These are phyloP conservation scores for Rutilus rutilus DNA, from an alignment of 2,113 vertebrate species.

Conservation along the genomic window DNA sequence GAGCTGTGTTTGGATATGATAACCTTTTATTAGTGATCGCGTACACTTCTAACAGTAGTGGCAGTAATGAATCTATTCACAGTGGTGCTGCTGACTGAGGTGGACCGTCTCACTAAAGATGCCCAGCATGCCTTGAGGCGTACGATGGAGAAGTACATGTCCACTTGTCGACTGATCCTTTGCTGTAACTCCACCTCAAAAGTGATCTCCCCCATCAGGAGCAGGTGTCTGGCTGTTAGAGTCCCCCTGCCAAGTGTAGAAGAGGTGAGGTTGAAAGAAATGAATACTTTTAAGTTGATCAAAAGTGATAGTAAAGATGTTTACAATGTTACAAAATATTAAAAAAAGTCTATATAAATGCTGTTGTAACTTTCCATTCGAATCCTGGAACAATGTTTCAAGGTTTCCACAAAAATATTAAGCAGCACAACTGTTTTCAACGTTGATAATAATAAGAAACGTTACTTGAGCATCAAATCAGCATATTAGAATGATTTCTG, in stretches of 20 bases:
- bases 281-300: not conserved
- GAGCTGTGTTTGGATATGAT: not conserved
- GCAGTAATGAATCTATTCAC: not conserved
- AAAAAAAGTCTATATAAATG: too few relatives aligned
- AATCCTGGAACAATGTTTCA: not conserved
- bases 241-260: constrained; percentile 90
- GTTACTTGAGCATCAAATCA: not conserved
- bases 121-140: constrained; percentile 95
- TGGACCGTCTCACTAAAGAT: constrained; percentile 95
- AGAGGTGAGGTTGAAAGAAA: constrained; percentile 73
- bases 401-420: not conserved
- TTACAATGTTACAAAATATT: not conserved
- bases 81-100: constrained; percentile 96
- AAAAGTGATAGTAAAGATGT: not conserved
- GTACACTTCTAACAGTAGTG: not conserved
- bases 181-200: constrained; percentile 97
- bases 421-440: not conserved
- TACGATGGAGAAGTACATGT: constrained; percentile 99
- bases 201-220: constrained; percentile 92
- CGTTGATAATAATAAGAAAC: not conserved
- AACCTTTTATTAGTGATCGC: not conserved
- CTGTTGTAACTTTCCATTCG: too few relatives aligned
- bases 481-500: not conserved
- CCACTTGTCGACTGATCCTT: constrained; percentile 91
- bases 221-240: constrained; percentile 90